Evolutionary conservation across 64 coral and sea anemone genomes (phyloP), one percentile per base, ranked within the genome.

Genomic region (Stylophora pistillata): DNA sequence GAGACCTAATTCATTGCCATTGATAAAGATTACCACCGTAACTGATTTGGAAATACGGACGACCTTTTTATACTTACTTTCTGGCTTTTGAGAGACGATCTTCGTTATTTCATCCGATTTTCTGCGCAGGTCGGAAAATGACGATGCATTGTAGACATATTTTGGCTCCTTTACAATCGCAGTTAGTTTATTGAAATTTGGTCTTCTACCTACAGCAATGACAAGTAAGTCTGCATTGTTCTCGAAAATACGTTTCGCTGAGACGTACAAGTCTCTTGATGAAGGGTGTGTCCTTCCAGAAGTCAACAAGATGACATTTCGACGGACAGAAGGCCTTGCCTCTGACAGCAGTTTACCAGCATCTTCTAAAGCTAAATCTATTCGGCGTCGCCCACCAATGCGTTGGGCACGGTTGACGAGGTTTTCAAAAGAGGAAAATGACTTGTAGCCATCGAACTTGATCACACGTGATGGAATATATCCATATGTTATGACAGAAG

Each of bases 131-230:
- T 80, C 20, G 13, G 27, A 21, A 31, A 80, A 81, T 53, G 79
- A 77, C 30, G 85, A 4, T 27, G 91, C 71, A 58, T 58, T 71
- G 18, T 86, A 74, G 33, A 95, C 76, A 70, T 95, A 60, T 61
- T 72, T 72, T 21, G 69, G 72, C 10, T 61, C 80, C 56, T 70
- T 64, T 60, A 88, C 94, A 64, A 88, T 30, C 9, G 27, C 69
- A 41, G 60, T 31, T 21, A 95, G 84, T 85, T 95, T 60, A 62
- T 87, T 31, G 23, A 61, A 58, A 33, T 91, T 74, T 15, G 89
- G 34, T 33, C 41, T 79, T 37, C 29, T 25, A 26, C 94, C 94
- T 61, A 95, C 91, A 53, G 94, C 52, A 81, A 95, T 69, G 58
- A 95, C 63, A 82, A 88, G 61, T 15, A 80, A 31, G 1, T 33